A percentile compares a stretch with the other conserved stretches of the same genome.
phyloP scores from a whole-genome alignment of 2,888 invertebrate genomes.

The Germaria angustata region DNA sequence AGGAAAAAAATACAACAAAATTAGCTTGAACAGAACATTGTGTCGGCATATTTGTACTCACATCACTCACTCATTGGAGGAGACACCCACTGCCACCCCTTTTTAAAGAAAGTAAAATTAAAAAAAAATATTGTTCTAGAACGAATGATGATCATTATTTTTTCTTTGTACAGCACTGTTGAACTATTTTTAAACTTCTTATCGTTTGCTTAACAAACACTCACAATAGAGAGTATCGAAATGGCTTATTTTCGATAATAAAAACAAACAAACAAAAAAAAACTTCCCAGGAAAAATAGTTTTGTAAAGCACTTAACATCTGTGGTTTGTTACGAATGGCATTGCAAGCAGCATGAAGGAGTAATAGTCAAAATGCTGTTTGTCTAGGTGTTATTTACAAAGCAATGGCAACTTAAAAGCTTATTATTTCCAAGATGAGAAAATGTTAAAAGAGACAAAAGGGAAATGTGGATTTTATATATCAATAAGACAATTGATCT shows the following conservation, averaged over 20 bases:
- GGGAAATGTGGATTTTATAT: not conserved
- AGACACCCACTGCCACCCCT: slow-evolving; percentile 28
- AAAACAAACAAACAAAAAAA: no score
- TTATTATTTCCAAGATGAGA: slow-evolving; percentile 43
- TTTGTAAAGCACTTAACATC: slow-evolving; percentile 64
- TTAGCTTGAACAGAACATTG: slow-evolving; percentile 2
- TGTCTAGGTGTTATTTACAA: slow-evolving; percentile 40
- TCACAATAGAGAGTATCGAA: not conserved
- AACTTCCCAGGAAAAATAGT: slow-evolving; percentile 33
- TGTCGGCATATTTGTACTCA: slow-evolving; percentile 21
- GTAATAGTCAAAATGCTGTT: not conserved
- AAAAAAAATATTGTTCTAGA: not conserved
- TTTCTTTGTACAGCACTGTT: slow-evolving; percentile 10
- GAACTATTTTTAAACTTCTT: slow-evolving; percentile 58
- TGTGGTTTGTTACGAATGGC: slow-evolving; percentile 54
- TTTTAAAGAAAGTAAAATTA: not conserved
- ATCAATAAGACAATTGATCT: not conserved
- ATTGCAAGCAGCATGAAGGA: not conserved
- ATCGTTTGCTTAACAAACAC: slow-evolving; percentile 57
- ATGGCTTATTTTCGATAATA: not conserved
- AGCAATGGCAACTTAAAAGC: slow-evolving; percentile 46
- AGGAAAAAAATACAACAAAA: slow-evolving; percentile 1
- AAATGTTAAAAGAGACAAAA: slow-evolving; percentile 1
- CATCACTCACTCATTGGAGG: not conserved
- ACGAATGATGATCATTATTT: slow-evolving; percentile 33